phyloP scores from a whole-genome alignment of 2,797 vertebrate genomes.

The Lepidocolaptes lacrymiger region DNA sequence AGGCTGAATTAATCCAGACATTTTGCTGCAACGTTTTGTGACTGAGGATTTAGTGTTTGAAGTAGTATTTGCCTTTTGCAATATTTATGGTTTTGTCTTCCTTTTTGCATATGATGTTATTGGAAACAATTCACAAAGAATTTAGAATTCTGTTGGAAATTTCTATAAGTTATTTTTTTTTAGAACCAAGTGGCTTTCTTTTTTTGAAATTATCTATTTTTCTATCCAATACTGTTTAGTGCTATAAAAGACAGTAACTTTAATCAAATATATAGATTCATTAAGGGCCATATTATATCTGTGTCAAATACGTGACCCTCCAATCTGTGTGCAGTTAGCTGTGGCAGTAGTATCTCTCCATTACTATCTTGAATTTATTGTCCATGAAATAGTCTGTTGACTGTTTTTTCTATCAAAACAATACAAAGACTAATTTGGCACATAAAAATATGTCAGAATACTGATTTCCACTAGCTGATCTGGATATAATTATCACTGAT shows the following conservation, averaged over 20 bases:
- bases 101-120: background rate
- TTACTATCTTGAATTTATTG: constrained; percentile 81
- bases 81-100: background rate
- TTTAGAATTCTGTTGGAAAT: constrained; percentile 13
- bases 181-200: constrained; percentile 21
- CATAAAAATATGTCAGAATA: constrained; percentile 71
- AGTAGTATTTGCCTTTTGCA: background rate
- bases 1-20: background rate
- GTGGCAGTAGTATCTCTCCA: constrained; percentile 73
- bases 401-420: constrained; percentile 81
- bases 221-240: constrained; percentile 67
- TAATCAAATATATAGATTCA: constrained; percentile 79
- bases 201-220: constrained; percentile 56
- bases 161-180: constrained; percentile 8
- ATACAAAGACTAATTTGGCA: constrained; percentile 78
- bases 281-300: constrained; percentile 72
- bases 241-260: constrained; percentile 74
- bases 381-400: constrained; percentile 81
- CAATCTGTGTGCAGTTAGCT: constrained; percentile 77
- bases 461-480: constrained; percentile 46
- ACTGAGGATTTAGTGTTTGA: background rate
- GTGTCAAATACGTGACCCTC: constrained; percentile 75
- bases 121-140: background rate
- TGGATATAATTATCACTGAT: constrained; percentile 9
- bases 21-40: background rate